Evolutionary conservation across 2,888 invertebrate species (phyloP), one percentile per base, ranked within the genome.

Genomic region (Galeruca laticollis): DNA sequence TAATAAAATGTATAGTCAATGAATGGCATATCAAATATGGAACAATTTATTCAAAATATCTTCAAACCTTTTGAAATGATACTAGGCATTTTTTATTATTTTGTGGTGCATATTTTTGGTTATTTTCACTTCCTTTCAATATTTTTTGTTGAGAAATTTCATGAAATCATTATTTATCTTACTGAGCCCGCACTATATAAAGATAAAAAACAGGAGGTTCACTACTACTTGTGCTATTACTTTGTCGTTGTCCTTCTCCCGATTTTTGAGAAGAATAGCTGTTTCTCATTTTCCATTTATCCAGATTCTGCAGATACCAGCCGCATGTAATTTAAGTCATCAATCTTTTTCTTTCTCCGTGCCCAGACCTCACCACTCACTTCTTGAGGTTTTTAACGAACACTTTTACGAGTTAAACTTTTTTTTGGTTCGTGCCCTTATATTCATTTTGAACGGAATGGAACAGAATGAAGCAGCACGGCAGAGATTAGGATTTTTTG

Each of bases 311-410:
- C 21, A 51, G 51, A 51, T 51, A 20, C 51, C 21, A 20, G 21
- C 18, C 21, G 11, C 51, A 21, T 51, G 51, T 51, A 51, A 51
- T 51, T 51, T 51, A 51, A 51, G 11, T 21, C 51, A 51, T 51
- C 51, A 51, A 51, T 51, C 51, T 51, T 51, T 51, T 51, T 51
- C 51, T 51, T 51, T 21, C 21, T 21, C 51, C 10, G 11, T 10
- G 51, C 13, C 51, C 51, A 51, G 51, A 51, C 18, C 51, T 51
- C 21, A 51, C 21, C 21, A 20, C 51, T 21, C 21, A 51, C 20
- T 51, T 51, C 13, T 51, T 51, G 13, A 51, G 51, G 51, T 51
- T 51, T 51, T 20, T 18, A 2, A 9, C 18, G 51, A 13, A 51
- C 51, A 51, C 21, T 18, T 51, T 51, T 18, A 21, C 51, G 18